These are phyloP conservation scores for Cossypha polioptera DNA, from an alignment of 2,797 vertebrate genomes.

Conservation along the genomic window DNA sequence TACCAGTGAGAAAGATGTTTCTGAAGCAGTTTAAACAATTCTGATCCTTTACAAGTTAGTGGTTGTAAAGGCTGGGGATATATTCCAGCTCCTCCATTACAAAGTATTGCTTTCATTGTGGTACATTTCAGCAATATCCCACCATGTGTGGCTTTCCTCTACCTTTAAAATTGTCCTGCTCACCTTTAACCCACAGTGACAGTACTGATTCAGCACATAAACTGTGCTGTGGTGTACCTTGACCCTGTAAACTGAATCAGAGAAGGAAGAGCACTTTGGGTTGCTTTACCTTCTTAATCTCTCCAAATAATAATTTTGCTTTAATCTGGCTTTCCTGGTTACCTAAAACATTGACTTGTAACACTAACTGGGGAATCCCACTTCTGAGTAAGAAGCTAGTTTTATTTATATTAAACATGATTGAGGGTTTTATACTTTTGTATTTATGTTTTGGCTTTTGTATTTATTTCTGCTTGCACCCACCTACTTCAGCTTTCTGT, in stretches of 20 bases:
- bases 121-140: rapidly evolving
- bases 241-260: neutral
- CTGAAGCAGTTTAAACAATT: neutral
- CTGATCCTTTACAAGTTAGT: rapidly evolving
- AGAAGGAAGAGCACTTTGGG: neutral
- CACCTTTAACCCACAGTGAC: neutral
- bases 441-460: neutral
- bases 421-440: rapidly evolving
- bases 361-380: neutral
- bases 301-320: neutral
- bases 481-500: neutral
- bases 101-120: neutral
- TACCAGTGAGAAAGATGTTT: neutral
- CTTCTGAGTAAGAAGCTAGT: neutral
- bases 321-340: rapidly evolving
- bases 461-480: neutral
- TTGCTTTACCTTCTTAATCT: neutral
- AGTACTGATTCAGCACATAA: neutral
- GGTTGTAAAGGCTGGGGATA: neutral
- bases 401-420: neutral
- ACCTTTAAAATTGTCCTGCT: neutral
- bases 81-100: rapidly evolving
- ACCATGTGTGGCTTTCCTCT: rapidly evolving
- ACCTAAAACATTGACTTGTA: neutral
- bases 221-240: neutral